phyloP scores from a whole-genome alignment of 2,888 invertebrate genomes.

The Limnephilus lunatus region DNA sequence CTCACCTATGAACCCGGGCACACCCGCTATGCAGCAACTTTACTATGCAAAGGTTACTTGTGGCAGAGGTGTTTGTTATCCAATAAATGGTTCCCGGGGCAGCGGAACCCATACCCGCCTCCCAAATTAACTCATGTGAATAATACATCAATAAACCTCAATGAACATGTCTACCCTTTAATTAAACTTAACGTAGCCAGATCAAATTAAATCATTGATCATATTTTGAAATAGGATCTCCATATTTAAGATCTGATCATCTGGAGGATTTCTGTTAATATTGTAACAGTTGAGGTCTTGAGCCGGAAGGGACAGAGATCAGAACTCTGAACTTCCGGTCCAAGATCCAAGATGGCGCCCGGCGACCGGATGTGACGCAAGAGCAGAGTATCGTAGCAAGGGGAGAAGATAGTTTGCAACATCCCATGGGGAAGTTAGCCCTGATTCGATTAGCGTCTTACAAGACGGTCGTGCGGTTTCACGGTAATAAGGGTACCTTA shows the following conservation, averaged over 20 bases:
- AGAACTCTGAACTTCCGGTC: constrained; percentile 57
- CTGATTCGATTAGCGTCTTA: constrained; percentile 65
- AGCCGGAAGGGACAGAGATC: constrained; percentile 49
- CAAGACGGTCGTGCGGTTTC: constrained; percentile 64
- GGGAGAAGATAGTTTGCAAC: constrained; percentile 27
- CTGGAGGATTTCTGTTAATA: background rate
- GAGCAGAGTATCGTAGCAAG: constrained; percentile 44
- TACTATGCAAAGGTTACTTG: too few relatives aligned
- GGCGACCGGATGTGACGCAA: constrained; percentile 54
- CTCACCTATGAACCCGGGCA: too few relatives aligned
- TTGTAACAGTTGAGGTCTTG: constrained; percentile 22
- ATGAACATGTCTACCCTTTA: background rate
- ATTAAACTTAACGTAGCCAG: background rate
- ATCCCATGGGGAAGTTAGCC: constrained; percentile 56
- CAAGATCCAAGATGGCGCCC: constrained; percentile 58
- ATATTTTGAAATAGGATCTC: background rate
- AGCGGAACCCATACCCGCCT: too few relatives aligned
- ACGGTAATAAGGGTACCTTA: constrained; percentile 64
- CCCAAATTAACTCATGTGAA: too few relatives aligned
- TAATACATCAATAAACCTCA: background rate
- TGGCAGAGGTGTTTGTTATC: too few relatives aligned
- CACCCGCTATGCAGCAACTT: too few relatives aligned
- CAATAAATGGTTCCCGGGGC: too few relatives aligned
- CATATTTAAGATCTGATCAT: background rate
- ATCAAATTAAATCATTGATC: background rate